These are phyloP conservation scores for Myathropa florea DNA, from an alignment of 2,888 invertebrate species.

Conservation along the genomic window DNA sequence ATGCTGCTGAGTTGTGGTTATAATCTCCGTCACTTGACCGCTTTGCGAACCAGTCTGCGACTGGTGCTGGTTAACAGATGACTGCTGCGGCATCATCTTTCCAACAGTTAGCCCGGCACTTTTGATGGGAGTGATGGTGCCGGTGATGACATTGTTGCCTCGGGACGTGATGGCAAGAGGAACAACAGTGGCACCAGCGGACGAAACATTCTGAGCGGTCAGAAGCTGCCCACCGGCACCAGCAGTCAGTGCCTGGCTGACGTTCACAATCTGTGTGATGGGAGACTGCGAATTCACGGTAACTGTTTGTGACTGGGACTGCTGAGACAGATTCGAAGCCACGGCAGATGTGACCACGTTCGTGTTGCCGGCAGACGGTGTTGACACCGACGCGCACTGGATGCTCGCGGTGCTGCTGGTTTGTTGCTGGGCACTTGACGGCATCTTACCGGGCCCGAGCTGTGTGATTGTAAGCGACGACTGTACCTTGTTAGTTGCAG, in stretches of 20 bases:
- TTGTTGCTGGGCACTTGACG: slow-evolving; percentile 71
- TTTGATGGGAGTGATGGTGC: slow-evolving; percentile 79
- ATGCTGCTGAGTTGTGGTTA: slow-evolving; percentile 63
- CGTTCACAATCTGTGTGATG: slow-evolving; percentile 75
- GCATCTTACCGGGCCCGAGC: slow-evolving; percentile 77
- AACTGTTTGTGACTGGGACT: slow-evolving; percentile 53
- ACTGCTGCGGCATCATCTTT: slow-evolving; percentile 77
- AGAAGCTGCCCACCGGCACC: slow-evolving; percentile 73
- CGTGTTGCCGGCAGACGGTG: slow-evolving; percentile 44
- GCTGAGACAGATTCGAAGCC: slow-evolving; percentile 37
- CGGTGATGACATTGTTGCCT: slow-evolving; percentile 77
- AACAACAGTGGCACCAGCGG: slow-evolving; percentile 78
- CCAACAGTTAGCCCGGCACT: slow-evolving; percentile 78
- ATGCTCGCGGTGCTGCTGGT: slow-evolving; percentile 73
- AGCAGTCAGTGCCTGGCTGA: slow-evolving; percentile 73
- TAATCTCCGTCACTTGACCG: slow-evolving; percentile 64
- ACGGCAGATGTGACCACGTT: slow-evolving; percentile 46
- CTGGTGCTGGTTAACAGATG: slow-evolving; percentile 39
- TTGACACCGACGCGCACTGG: slow-evolving; percentile 72
- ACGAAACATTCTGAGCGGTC: slow-evolving; percentile 74
- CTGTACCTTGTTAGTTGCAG: slow-evolving; percentile 79
- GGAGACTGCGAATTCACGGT: slow-evolving; percentile 69
- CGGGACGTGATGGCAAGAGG: slow-evolving; percentile 78
- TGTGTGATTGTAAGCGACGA: slow-evolving; percentile 80
- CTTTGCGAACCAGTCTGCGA: slow-evolving; percentile 53